Conservation (phyloP, 2,797 vertebrate genomes). For the Sebastes steindachneri region DNA sequence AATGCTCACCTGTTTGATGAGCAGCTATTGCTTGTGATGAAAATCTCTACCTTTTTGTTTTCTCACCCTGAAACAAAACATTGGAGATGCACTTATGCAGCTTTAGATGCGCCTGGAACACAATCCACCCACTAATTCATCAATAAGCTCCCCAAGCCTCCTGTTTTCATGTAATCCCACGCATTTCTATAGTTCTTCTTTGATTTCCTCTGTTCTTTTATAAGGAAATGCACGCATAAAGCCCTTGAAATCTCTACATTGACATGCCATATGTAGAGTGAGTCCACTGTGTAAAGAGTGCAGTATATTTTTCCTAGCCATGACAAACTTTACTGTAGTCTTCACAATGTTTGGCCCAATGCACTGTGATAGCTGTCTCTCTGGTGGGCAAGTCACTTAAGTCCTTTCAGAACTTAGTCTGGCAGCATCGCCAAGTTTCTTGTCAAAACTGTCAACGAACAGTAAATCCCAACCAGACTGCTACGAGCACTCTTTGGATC, state of each 20-base stretch:
- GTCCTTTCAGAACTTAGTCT: conserved; percentile 73
- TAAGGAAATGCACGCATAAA: conserved; percentile 17
- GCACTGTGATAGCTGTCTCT: conserved; percentile 38
- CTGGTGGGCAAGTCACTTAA: conserved; percentile 32
- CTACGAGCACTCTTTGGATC: conserved; percentile 23
- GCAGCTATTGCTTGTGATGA: not conserved
- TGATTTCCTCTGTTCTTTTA: conserved; percentile 43
- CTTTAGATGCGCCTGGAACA: conserved; percentile 32
- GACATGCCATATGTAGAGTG: not conserved
- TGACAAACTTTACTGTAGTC: conserved; percentile 30
- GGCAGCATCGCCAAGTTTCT: conserved; percentile 81
- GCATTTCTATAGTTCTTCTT: conserved; percentile 41
- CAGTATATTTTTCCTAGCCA: not conserved
- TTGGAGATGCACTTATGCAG: conserved; percentile 28
- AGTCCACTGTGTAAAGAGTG: not conserved
- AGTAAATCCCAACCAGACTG: conserved; percentile 24
- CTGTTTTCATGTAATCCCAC: conserved; percentile 53
- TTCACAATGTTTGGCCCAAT: conserved; percentile 23
- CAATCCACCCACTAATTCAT: conserved; percentile 63
- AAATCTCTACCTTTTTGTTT: conserved; percentile 14
- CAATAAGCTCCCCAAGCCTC: conserved; percentile 54
- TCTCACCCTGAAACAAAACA: conserved; percentile 14
- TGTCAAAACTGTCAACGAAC: conserved; percentile 75
- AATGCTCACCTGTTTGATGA: not conserved
- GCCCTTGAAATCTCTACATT: conserved; percentile 1